A percentile compares a stretch with the other conserved stretches of the same genome.
Evolutionary conservation across 1,140 invertebrate species (phyloP).

Genomic region (Pygmarrhopalites habei): DNA sequence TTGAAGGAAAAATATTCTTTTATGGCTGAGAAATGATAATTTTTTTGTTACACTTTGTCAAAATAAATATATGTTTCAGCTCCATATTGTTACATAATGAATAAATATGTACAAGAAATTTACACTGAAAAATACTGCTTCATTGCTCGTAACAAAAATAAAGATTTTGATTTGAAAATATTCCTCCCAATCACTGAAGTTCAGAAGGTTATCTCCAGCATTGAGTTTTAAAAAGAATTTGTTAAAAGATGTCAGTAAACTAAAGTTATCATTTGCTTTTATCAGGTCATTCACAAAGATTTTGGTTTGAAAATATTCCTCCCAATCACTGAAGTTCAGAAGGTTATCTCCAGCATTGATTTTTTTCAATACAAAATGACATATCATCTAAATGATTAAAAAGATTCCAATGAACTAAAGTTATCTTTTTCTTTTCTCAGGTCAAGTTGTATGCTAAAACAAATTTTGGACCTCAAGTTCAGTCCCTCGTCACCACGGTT

Average conservation of each 20-base stretch:
- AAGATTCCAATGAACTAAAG: too few relatives aligned
- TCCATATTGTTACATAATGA: too few relatives aligned
- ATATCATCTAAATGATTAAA: too few relatives aligned
- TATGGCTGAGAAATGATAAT: too few relatives aligned
- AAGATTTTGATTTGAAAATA: constrained; percentile 60
- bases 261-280: constrained; percentile 95
- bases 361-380: too few relatives aligned
- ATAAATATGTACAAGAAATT: too few relatives aligned
- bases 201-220: constrained; percentile 40
- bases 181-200: constrained; percentile 18
- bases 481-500: not conserved
- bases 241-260: constrained; percentile 77
- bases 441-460: too few relatives aligned
- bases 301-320: constrained; percentile 52
- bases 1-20: too few relatives aligned
- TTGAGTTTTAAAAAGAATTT: constrained; percentile 69
- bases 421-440: too few relatives aligned
- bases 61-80: too few relatives aligned
- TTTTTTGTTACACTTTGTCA: too few relatives aligned
- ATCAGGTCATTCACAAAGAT: constrained; percentile 78
- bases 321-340: constrained; percentile 16
- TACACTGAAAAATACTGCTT: constrained; percentile 91
- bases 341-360: constrained; percentile 5
- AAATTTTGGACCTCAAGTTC: constrained; percentile 26
- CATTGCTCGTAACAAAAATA: too few relatives aligned